A percentile compares a stretch with the other conserved stretches of the same genome.
Conservation (phyloP, 2,113 vertebrate species). For the Cyprichromis sp. region DNA sequence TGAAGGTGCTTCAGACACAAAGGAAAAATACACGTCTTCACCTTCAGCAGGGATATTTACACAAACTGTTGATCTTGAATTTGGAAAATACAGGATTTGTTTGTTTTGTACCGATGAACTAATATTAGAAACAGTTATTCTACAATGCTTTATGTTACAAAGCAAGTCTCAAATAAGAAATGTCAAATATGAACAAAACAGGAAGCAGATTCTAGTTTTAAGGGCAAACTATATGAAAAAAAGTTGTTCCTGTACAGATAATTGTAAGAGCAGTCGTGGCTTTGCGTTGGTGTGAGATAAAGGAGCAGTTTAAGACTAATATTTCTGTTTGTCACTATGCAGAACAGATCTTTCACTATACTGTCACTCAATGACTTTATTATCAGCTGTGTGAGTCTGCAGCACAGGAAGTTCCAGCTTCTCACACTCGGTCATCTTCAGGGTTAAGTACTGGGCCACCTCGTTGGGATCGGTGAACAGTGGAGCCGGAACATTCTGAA, state of each 20-base stretch:
- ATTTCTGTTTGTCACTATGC: background rate
- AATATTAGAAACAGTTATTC: background rate
- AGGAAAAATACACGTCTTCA: background rate
- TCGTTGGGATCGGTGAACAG: conserved; percentile 94
- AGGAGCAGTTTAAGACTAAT: background rate
- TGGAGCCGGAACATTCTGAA: conserved; percentile 81
- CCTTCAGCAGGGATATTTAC: background rate
- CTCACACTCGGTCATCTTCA: conserved; percentile 85
- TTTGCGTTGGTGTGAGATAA: background rate
- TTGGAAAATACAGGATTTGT: background rate
- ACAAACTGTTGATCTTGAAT: background rate
- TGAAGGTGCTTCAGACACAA: background rate
- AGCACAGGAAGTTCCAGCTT: conserved; percentile 82
- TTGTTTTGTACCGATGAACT: background rate
- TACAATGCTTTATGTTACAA: background rate
- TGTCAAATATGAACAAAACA: background rate
- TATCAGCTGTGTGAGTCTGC: background rate
- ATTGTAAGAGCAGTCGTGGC: background rate
- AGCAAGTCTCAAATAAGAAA: background rate
- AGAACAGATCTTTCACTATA: background rate
- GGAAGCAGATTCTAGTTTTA: background rate
- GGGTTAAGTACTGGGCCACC: conserved; percentile 84
- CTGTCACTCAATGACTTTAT: background rate
- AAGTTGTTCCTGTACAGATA: background rate
- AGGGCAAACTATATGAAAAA: background rate